Conservation (phyloP, 2,797 vertebrate genomes). For the Micromesistius poutassou region DNA sequence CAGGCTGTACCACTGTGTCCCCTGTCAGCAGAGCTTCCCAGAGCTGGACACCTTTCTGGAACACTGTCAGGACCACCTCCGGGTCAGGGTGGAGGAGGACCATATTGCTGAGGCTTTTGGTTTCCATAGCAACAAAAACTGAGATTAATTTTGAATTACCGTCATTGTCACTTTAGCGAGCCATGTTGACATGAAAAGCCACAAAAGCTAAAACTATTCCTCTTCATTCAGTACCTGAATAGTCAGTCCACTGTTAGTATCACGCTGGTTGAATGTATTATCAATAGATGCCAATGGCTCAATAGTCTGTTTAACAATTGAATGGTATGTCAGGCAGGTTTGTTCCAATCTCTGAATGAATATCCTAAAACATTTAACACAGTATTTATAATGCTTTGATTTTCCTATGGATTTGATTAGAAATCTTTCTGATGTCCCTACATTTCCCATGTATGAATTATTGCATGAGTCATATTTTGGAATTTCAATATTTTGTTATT, state of each 20-base stretch:
- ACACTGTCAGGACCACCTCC: slow-evolving; percentile 75
- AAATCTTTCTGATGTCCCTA: background rate
- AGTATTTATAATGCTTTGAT: background rate
- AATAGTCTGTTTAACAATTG: background rate
- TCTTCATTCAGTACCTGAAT: background rate
- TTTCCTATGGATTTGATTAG: background rate
- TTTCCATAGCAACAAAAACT: slow-evolving; percentile 36
- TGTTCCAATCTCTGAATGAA: background rate
- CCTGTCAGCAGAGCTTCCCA: slow-evolving; percentile 69
- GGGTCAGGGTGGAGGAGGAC: slow-evolving; percentile 61
- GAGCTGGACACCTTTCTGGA: slow-evolving; percentile 66
- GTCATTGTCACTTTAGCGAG: slow-evolving; percentile 11
- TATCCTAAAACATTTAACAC: background rate
- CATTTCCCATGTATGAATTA: background rate
- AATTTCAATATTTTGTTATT: background rate
- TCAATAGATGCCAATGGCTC: slow-evolving; percentile 4
- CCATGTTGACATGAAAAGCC: slow-evolving; percentile 24
- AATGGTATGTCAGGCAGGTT: background rate
- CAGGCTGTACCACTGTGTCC: slow-evolving; percentile 73
- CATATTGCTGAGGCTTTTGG: slow-evolving; percentile 30
- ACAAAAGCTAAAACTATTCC: background rate
- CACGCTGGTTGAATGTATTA: slow-evolving; percentile 1
- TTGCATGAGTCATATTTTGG: background rate
- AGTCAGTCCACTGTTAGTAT: background rate
- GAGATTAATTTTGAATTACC: slow-evolving; percentile 30